Percentiles rank a stretch among this genome's conserved stretches.
phyloP scores from a whole-genome alignment of 2,797 vertebrate genomes.

The Spinus pinus region DNA sequence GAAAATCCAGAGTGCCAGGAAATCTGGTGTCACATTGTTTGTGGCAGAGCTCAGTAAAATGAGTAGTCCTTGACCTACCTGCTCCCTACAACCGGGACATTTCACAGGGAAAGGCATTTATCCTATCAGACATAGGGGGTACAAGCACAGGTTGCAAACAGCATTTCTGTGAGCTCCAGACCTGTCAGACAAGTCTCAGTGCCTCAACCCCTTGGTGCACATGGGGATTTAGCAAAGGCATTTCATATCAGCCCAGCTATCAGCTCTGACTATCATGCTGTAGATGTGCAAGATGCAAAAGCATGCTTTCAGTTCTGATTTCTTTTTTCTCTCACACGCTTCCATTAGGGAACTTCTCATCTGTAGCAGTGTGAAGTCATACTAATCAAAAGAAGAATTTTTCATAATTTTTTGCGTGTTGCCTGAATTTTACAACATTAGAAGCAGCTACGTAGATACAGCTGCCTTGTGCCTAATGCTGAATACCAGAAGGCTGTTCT shows the following conservation, averaged over 20 bases:
- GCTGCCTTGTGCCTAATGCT: background rate
- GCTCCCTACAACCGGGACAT: background rate
- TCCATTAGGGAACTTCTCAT: constrained; percentile 33
- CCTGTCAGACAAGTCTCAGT: background rate
- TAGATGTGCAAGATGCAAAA: background rate
- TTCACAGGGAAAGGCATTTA: background rate
- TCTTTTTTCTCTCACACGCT: background rate
- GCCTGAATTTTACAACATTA: background rate
- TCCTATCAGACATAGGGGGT: background rate
- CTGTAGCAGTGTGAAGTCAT: too few species aligned
- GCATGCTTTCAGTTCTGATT: constrained; percentile 13
- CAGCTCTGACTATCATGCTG: background rate
- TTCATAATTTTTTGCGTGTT: background rate
- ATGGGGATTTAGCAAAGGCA: background rate
- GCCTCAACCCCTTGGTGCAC: background rate
- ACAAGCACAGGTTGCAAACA: background rate
- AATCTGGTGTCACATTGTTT: background rate
- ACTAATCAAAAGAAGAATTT: background rate
- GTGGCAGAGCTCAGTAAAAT: background rate
- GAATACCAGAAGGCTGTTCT: background rate
- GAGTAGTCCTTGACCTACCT: background rate
- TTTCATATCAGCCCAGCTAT: background rate
- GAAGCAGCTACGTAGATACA: background rate
- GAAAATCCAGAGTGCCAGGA: background rate
- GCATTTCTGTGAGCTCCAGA: background rate